Evolutionary conservation across 2,113 vertebrate species (phyloP).

Genomic region (Pollimyrus isidori): DNA sequence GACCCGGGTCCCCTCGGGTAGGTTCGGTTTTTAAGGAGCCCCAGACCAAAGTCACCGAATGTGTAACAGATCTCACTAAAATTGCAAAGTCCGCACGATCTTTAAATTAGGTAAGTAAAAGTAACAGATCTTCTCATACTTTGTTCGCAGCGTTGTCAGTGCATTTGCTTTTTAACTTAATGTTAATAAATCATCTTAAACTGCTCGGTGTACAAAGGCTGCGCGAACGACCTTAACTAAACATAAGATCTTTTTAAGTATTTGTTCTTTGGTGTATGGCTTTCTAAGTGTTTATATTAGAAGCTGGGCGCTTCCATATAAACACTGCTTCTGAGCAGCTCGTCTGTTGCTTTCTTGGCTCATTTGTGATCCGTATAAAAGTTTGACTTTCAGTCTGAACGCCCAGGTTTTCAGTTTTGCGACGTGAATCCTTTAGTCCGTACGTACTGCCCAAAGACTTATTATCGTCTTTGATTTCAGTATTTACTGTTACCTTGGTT

Average conservation of each 20-base stretch:
- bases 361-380: neutral
- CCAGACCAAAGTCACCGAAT: neutral
- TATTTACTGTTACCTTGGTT: neutral
- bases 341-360: neutral
- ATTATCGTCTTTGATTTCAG: neutral
- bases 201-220: neutral
- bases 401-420: neutral
- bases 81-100: constrained; percentile 22
- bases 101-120: constrained; percentile 19
- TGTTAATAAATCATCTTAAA: neutral
- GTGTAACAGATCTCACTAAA: neutral
- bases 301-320: neutral
- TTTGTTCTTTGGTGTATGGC: neutral
- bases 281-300: neutral
- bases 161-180: neutral
- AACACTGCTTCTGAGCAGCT: neutral
- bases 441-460: neutral
- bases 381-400: neutral
- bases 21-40: neutral
- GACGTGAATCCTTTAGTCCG: neutral
- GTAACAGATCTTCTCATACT: neutral
- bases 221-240: neutral
- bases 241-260: neutral
- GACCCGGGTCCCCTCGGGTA: neutral
- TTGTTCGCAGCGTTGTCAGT: neutral